A percentile compares a stretch with the other conserved stretches of the same genome.
phyloP scores from a whole-genome alignment of 2,888 invertebrate genomes.

The Hemistola chrysoprasaria region DNA sequence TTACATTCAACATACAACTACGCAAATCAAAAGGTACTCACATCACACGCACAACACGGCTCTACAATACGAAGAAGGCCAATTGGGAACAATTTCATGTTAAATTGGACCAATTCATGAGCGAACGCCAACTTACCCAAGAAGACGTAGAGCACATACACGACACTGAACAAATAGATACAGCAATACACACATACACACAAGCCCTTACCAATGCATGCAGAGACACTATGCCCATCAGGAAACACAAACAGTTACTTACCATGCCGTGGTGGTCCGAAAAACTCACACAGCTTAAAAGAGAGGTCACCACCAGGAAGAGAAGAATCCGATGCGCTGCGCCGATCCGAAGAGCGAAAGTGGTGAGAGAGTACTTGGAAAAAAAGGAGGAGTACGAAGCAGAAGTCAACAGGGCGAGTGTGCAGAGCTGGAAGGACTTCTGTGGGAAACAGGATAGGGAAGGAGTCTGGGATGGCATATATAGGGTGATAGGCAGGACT shows the following conservation, averaged over 20 bases:
- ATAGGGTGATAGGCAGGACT: too few relatives aligned
- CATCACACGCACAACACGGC: too few relatives aligned
- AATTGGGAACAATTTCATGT: neutral
- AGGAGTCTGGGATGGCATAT: slow-evolving; percentile 11
- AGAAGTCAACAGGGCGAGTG: too few relatives aligned
- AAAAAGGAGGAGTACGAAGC: slow-evolving; percentile 3
- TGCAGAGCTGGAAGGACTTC: slow-evolving; percentile 19
- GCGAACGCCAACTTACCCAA: neutral
- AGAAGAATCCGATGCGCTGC: slow-evolving; percentile 8
- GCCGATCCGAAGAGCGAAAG: neutral
- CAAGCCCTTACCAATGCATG: neutral
- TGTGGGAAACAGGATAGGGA: slow-evolving; percentile 20
- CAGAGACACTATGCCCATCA: neutral
- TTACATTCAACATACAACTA: neutral
- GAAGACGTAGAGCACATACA: neutral
- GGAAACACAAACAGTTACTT: neutral
- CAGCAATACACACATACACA: slow-evolving; percentile 1
- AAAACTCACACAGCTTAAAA: slow-evolving; percentile 1
- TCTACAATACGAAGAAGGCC: too few relatives aligned
- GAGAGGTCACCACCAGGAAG: neutral
- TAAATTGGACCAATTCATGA: too few relatives aligned
- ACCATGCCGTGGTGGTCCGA: slow-evolving; percentile 11
- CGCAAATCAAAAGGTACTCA: neutral
- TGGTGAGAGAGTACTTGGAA: neutral
- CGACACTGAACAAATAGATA: neutral